Evolutionary conservation across 92 coral and sea anemone species (phyloP).

Genomic region (Anthopleura xanthogrammica): DNA sequence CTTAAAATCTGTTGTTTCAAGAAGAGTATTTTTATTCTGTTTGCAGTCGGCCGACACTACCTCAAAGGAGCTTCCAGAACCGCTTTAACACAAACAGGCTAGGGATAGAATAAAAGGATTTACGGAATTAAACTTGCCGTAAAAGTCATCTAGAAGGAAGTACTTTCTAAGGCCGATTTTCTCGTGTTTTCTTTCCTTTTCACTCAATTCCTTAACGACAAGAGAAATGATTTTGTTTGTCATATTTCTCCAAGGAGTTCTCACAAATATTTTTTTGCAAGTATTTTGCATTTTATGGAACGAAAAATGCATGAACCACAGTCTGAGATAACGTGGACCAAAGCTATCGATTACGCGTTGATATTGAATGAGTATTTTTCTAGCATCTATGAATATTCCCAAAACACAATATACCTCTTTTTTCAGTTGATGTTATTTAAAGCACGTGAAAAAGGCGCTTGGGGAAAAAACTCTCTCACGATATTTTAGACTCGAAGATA

Average conservation of each 20-base stretch:
- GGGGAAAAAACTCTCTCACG: neutral
- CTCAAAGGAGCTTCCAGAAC: neutral
- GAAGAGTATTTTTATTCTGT: neutral
- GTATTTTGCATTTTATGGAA: neutral
- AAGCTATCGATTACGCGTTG: neutral
- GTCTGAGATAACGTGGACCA: neutral
- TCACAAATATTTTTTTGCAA: neutral
- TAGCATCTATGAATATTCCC: neutral
- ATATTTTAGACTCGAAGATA: neutral
- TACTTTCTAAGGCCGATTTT: neutral
- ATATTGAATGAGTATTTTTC: neutral
- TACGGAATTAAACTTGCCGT: neutral
- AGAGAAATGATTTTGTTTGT: neutral
- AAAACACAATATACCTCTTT: neutral
- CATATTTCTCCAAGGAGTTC: neutral
- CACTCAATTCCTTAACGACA: neutral
- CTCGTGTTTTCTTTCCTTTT: neutral
- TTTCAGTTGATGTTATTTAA: neutral
- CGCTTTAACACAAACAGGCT: neutral
- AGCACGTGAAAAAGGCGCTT: neutral
- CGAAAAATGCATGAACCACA: neutral
- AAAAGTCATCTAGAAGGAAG: neutral
- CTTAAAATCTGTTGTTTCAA: neutral
- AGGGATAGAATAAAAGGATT: neutral
- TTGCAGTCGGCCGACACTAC: slow-evolving; percentile 13